Evolutionary conservation across 2,888 invertebrate genomes (phyloP), one percentile per base, ranked within the genome.

Genomic region (Ormyrus nitidulus): DNA sequence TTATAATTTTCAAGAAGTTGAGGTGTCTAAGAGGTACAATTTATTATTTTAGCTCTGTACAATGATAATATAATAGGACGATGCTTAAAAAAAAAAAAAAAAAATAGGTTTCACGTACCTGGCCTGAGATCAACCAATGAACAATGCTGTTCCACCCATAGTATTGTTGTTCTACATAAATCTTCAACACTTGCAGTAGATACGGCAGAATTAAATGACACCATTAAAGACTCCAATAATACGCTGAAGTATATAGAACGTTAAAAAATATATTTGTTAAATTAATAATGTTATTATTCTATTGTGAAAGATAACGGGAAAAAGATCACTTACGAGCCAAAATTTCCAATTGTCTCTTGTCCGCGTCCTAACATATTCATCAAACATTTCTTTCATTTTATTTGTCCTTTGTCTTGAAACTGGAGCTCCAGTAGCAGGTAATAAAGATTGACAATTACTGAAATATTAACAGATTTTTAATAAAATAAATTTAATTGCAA

Each of bases 141-240:
- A 92, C 98, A 99, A 91, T 98, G 97, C 90, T 98, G 98, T 91
- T 99, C 98, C 77, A 98, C 95, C 99, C 99, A 99, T 81, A 96
- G 93, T 88, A 97, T 93, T 81, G 97, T 97, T 83, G 98, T 97
- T 85, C 97, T 94, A 91, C 96, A 97, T 83, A 99, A 93, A 91
- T 99, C 98, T 84, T 97, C 96, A 82, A 97, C 93, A 92, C 96
- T 97, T 83, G 96, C 95, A 85, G 97, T 97, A 74, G 98, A 97
- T 81, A 98, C 98, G 87, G 96, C 95, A 86, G 95, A 94, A 90
- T 97, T 98, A 92, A 96, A 99, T 10, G 98, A 96, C 86, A 95
- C 95, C 91, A 99, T 94, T 86, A 99, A 92, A 58, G 97, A 96
- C 87, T 96, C 95, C 88, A 97, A 94, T 86, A 99, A 95, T 85